Conservation (phyloP, 2,113 vertebrate species). For the Ochotona princeps region DNA sequence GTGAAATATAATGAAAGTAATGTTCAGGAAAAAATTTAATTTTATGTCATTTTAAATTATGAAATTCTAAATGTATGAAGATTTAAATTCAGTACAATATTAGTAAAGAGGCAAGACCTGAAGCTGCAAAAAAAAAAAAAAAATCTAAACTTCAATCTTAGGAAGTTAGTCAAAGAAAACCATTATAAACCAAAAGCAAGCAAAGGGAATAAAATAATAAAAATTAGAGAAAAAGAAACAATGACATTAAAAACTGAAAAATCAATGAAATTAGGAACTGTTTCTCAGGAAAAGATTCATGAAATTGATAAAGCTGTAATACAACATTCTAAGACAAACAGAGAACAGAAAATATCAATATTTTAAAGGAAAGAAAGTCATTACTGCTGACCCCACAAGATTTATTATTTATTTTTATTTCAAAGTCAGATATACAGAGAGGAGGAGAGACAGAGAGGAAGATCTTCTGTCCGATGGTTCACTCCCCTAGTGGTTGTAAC, state of each 20-base stretch:
- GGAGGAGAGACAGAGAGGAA: too few species aligned
- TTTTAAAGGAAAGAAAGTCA: not conserved
- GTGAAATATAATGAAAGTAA: not conserved
- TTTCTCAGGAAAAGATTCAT: not conserved
- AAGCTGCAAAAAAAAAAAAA: not conserved
- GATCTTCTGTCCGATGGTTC: too few species aligned
- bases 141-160: not conserved
- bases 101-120: not conserved
- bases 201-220: not conserved
- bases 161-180: not conserved
- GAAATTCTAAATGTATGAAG: too few species aligned
- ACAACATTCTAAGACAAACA: not conserved
- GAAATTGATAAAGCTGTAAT: not conserved
- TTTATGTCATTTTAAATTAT: too few species aligned
- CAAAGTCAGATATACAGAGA: too few species aligned
- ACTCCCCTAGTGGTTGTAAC: too few species aligned
- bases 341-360: not conserved
- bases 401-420: too few species aligned
- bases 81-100: not conserved
- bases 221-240: not conserved
- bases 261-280: not conserved
- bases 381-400: not conserved
- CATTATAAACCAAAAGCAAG: not conserved
- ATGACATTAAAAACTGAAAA: not conserved
- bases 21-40: not conserved